Conservation (phyloP, 2,888 invertebrate genomes). For the Drosophila quinaria region DNA sequence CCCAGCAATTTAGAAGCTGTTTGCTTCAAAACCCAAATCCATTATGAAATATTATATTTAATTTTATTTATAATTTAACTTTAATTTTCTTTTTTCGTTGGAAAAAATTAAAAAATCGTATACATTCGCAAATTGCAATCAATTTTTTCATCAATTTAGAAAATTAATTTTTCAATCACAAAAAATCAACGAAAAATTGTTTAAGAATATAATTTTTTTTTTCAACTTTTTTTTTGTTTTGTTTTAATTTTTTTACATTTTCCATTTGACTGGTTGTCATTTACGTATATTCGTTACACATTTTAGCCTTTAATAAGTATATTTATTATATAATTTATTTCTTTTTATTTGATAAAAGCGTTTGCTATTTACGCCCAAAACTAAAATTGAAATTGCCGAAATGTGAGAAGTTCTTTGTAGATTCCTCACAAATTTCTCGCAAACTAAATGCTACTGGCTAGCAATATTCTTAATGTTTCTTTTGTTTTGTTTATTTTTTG, state of each 20-base stretch:
- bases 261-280: constrained; percentile 73
- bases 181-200: constrained; percentile 67
- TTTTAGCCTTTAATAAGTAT: constrained; percentile 75
- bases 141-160: constrained; percentile 73
- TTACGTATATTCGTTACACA: constrained; percentile 84
- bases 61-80: constrained; percentile 31
- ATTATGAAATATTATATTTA: constrained; percentile 67
- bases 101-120: constrained; percentile 83
- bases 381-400: constrained; percentile 61
- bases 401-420: constrained; percentile 33
- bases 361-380: constrained; percentile 80
- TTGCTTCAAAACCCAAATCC: constrained; percentile 63
- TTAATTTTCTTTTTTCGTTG: constrained; percentile 56
- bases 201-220: constrained; percentile 55
- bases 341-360: constrained; percentile 72
- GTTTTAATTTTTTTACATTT: constrained; percentile 60
- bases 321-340: constrained; percentile 35
- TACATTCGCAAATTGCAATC: constrained; percentile 84
- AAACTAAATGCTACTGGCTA: constrained; percentile 74
- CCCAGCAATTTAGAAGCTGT: constrained; percentile 43
- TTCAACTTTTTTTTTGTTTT: constrained; percentile 26
- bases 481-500: constrained; percentile 35
- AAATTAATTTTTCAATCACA: constrained; percentile 81
- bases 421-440: constrained; percentile 32
- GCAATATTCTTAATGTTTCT: constrained; percentile 59